phyloP scores from a whole-genome alignment of 1,140 invertebrate genomes.

The Cotesia typhae region DNA sequence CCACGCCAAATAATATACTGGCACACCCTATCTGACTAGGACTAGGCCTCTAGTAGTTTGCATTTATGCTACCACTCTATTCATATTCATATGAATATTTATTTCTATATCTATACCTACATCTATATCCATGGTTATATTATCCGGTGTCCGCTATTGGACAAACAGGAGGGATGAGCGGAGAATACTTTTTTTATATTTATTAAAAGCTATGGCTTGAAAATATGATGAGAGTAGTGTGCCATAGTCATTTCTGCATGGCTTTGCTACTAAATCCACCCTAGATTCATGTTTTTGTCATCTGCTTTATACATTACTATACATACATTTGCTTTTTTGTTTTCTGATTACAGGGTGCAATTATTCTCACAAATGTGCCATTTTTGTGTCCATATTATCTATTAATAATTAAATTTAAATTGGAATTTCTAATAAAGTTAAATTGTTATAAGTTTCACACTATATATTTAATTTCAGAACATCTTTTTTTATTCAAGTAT shows the following conservation, averaged over 20 bases:
- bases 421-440: too few relatives aligned
- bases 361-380: neutral
- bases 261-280: conserved; percentile 28
- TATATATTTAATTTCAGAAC: too few relatives aligned
- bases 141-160: conserved; percentile 10
- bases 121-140: conserved; percentile 21
- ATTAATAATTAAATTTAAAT: too few relatives aligned
- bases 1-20: conserved; percentile 61
- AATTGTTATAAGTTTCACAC: too few relatives aligned
- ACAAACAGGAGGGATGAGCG: conserved; percentile 9
- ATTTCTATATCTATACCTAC: conserved; percentile 30
- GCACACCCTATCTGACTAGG: conserved; percentile 42
- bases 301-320: conserved; percentile 4
- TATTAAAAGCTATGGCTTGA: conserved; percentile 50
- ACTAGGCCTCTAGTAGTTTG: too few relatives aligned
- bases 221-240: conserved; percentile 40
- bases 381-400: too few relatives aligned
- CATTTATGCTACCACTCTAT: conserved; percentile 21
- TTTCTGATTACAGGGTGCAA: neutral
- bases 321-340: neutral
- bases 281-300: conserved; percentile 31
- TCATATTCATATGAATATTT: conserved; percentile 17
- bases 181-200: conserved; percentile 53
- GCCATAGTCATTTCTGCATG: conserved; percentile 20
- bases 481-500: too few relatives aligned